A percentile compares a stretch with the other conserved stretches of the same genome.
phyloP scores from a whole-genome alignment of 2,113 vertebrate species.

The Noturus placidus region DNA sequence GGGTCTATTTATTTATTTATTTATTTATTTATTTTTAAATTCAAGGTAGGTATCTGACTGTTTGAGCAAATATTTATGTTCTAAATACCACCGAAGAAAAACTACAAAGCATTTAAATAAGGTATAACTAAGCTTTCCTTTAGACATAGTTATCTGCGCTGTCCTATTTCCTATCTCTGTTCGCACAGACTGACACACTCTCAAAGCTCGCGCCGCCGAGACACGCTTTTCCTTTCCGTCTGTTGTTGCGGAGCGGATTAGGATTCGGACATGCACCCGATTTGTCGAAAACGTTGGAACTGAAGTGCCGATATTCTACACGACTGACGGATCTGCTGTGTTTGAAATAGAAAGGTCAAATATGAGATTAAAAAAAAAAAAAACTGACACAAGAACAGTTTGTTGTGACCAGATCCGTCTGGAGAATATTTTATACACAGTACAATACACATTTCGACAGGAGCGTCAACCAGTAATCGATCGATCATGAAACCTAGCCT shows the following conservation, averaged over 20 bases:
- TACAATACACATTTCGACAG: too few species aligned
- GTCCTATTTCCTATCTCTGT: neutral
- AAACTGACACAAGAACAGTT: too few species aligned
- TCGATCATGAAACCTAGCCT: neutral
- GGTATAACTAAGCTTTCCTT: neutral
- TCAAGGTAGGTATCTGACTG: neutral
- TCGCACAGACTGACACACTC: neutral
- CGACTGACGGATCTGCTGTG: neutral
- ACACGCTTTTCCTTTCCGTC: slow-evolving; percentile 5
- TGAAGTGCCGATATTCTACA: neutral
- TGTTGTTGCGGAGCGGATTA: slow-evolving; percentile 3
- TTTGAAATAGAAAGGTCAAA: neutral
- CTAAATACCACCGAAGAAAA: too few species aligned
- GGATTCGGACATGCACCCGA: neutral
- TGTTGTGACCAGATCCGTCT: too few species aligned
- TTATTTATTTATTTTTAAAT: too few species aligned
- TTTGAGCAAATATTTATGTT: neutral
- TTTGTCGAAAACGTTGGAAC: slow-evolving; percentile 4
- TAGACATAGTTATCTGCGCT: neutral
- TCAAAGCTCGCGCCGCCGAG: neutral
- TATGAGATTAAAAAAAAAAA: neutral
- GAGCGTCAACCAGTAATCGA: too few species aligned
- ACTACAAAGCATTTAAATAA: neutral
- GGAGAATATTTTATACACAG: too few species aligned
- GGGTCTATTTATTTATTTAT: too few species aligned